Evolutionary conservation across 2,888 invertebrate species (phyloP).

Genomic region (Lysandra coridon): DNA sequence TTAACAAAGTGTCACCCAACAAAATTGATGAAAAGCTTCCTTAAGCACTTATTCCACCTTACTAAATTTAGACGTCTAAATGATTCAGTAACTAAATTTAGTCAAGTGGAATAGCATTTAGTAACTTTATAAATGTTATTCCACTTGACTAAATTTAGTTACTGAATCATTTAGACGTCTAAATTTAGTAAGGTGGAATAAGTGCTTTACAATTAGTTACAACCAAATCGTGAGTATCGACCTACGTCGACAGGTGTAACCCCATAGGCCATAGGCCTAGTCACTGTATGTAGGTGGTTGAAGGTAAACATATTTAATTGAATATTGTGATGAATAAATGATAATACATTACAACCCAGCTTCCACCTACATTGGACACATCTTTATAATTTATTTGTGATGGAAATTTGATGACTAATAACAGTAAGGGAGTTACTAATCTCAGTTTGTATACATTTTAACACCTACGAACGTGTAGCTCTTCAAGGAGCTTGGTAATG

Average conservation of each 20-base stretch:
- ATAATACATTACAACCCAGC: conserved; percentile 1
- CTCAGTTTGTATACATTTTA: not conserved
- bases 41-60: not conserved
- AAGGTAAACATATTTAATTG: not conserved
- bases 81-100: too few relatives aligned
- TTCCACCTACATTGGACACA: conserved; percentile 22
- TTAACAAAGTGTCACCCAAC: not conserved
- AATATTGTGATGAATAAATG: conserved; percentile 10
- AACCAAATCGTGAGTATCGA: not conserved
- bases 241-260: conserved; percentile 10
- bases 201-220: too few relatives aligned
- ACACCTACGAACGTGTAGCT: not conserved
- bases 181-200: too few relatives aligned
- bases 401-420: conserved; percentile 24
- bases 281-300: conserved; percentile 1
- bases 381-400: conserved; percentile 10
- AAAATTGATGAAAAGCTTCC: not conserved
- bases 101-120: too few relatives aligned
- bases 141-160: too few relatives aligned
- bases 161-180: too few relatives aligned
- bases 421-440: not conserved
- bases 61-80: too few relatives aligned
- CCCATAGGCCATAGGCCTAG: conserved; percentile 20
- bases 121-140: too few relatives aligned
- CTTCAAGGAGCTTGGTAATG: not conserved